phyloP scores from a whole-genome alignment of 2,797 vertebrate species.

The Rhinichthys osculus region DNA sequence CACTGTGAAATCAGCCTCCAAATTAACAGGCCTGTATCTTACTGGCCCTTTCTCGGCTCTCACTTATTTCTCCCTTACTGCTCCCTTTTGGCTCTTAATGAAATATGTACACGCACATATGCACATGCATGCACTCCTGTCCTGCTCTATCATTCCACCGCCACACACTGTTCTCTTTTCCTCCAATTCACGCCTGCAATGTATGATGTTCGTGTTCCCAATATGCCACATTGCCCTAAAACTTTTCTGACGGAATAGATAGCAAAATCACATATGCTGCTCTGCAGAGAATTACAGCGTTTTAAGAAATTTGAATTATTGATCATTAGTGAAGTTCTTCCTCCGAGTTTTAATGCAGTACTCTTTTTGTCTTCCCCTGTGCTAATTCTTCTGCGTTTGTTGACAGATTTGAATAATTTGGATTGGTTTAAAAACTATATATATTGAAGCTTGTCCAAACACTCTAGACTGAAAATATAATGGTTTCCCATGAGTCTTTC shows the following conservation, averaged over 20 bases:
- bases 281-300: conserved; percentile 74
- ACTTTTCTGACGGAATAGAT: conserved; percentile 53
- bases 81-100: background rate
- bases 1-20: conserved; percentile 60
- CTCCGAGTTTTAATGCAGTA: conserved; percentile 46
- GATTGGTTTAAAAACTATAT: background rate
- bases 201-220: conserved; percentile 58
- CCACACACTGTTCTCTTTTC: conserved; percentile 64
- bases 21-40: conserved; percentile 61
- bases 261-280: conserved; percentile 71
- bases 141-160: background rate
- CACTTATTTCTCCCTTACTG: background rate
- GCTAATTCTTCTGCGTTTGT: conserved; percentile 33
- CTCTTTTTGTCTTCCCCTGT: conserved; percentile 5
- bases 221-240: conserved; percentile 35
- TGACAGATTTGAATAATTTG: background rate
- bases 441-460: background rate
- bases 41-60: conserved; percentile 4
- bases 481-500: background rate
- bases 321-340: conserved; percentile 75
- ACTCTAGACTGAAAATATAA: background rate
- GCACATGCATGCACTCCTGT: background rate
- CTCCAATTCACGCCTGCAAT: conserved; percentile 63
- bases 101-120: background rate
- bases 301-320: conserved; percentile 80